A percentile compares a stretch with the other conserved stretches of the same genome.
Conservation (phyloP, 2,113 vertebrate species). For the Pygoscelis antarcticus region DNA sequence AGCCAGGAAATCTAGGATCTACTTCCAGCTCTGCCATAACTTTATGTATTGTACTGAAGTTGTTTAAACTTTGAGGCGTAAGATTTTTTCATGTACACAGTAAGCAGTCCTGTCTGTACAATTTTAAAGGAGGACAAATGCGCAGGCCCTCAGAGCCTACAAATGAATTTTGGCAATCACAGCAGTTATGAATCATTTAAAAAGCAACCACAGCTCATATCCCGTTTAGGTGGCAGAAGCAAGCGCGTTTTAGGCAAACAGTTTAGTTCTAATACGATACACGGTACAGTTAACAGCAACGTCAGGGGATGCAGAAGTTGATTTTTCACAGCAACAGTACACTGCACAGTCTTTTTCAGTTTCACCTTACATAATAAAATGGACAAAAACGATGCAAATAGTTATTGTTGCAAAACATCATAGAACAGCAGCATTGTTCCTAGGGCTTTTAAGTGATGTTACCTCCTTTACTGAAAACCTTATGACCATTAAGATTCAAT, state of each 20-base stretch:
- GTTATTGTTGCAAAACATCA: not conserved
- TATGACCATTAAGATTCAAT: not conserved
- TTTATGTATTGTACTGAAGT: not conserved
- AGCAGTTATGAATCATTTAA: not conserved
- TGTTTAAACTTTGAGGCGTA: not conserved
- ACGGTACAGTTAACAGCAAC: accelerated
- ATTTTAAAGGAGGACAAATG: not conserved
- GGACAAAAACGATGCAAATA: not conserved
- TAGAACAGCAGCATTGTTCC: not conserved
- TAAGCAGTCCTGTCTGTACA: no score
- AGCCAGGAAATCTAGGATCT: not conserved
- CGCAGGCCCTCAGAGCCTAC: not conserved
- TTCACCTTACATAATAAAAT: not conserved
- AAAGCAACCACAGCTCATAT: not conserved
- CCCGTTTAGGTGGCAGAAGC: not conserved
- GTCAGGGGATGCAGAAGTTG: not conserved
- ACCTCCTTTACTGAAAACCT: not conserved
- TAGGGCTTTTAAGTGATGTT: not conserved
- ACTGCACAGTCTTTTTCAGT: not conserved
- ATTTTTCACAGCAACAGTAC: not conserved
- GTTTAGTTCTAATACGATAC: not conserved
- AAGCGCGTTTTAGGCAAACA: no score
- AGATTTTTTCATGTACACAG: not conserved
- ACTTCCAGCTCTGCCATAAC: not conserved
- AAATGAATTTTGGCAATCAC: not conserved